Conservation (phyloP, 2,888 invertebrate species). For the Congeria kusceri region DNA sequence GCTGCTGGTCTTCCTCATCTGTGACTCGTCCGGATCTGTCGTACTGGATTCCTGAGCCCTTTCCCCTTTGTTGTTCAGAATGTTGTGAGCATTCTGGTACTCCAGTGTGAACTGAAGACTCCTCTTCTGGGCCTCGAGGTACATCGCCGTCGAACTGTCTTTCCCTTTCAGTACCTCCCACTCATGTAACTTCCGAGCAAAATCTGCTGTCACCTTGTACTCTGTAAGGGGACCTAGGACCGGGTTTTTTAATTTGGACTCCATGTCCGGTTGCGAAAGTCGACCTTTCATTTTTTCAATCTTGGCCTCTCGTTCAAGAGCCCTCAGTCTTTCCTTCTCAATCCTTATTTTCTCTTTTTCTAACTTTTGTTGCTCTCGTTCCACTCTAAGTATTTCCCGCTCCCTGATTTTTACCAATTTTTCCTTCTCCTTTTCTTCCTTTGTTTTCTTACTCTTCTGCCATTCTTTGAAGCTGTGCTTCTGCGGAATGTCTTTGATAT, state of each 20-base stretch:
- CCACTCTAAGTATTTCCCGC: constrained; percentile 76
- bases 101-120: constrained; percentile 63
- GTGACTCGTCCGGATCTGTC: constrained; percentile 50
- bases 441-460: constrained; percentile 72
- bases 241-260: constrained; percentile 92
- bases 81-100: constrained; percentile 56
- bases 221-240: constrained; percentile 86
- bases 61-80: constrained; percentile 51
- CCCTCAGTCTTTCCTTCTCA: constrained; percentile 88
- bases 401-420: constrained; percentile 74
- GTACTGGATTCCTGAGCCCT: constrained; percentile 8
- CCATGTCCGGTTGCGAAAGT: constrained; percentile 86
- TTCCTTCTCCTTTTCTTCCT: constrained; percentile 74
- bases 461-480: constrained; percentile 67
- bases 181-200: constrained; percentile 95
- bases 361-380: constrained; percentile 76
- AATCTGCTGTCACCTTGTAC: constrained; percentile 92
- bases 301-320: constrained; percentile 89
- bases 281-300: constrained; percentile 88
- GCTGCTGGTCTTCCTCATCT: constrained; percentile 56
- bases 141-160: constrained; percentile 72
- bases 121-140: constrained; percentile 71
- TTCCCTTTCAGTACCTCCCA: constrained; percentile 88
- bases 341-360: constrained; percentile 88
- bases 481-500: constrained; percentile 49